These are phyloP conservation scores for Fragum whitleyi DNA, from an alignment of 2,888 invertebrate genomes.

Conservation along the genomic window DNA sequence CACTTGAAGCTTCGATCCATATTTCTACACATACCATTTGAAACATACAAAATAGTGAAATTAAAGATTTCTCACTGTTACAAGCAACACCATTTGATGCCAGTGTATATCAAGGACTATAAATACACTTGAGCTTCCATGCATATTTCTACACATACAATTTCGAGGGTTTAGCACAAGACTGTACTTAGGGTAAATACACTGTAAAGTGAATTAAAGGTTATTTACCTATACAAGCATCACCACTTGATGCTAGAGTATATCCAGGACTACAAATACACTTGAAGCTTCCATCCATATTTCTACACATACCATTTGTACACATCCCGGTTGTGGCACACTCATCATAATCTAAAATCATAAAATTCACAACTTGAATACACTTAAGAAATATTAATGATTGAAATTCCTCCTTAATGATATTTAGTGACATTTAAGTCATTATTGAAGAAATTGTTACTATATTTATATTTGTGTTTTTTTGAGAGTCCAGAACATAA, in stretches of 20 bases:
- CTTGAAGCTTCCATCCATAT: constrained; percentile 93
- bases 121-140: constrained; percentile 94
- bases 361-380: background rate
- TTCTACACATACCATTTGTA: constrained; percentile 93
- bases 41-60: too few species aligned
- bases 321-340: constrained; percentile 89
- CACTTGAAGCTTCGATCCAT: too few species aligned
- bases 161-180: background rate
- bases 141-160: constrained; percentile 93
- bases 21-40: too few species aligned
- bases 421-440: too few species aligned
- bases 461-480: too few species aligned
- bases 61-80: constrained; percentile 87
- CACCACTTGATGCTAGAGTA: constrained; percentile 90
- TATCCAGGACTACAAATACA: constrained; percentile 94
- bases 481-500: too few species aligned
- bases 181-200: background rate
- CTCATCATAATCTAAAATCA: constrained; percentile 78
- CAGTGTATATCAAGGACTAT: constrained; percentile 92
- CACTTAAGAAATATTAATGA: background rate
- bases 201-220: background rate
- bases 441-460: too few species aligned
- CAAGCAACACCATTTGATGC: constrained; percentile 91
- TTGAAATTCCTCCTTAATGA: too few species aligned
- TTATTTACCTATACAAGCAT: constrained; percentile 90